Percentiles rank a stretch among this genome's conserved stretches.
Evolutionary conservation across 2,113 vertebrate species (phyloP).

Genomic region (Peromyscus maniculatus): DNA sequence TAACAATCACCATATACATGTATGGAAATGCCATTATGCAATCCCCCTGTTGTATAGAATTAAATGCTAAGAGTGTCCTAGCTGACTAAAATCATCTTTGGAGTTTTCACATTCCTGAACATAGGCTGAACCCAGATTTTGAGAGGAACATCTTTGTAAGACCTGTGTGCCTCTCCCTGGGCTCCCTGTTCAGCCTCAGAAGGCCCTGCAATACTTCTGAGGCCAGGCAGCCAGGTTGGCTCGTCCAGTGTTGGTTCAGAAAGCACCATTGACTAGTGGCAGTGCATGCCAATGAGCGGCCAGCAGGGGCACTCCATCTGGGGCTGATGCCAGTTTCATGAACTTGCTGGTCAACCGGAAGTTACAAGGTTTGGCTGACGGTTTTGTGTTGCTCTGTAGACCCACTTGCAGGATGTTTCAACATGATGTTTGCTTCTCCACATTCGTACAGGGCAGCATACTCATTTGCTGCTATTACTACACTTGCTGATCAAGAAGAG

Average conservation of each 20-base stretch:
- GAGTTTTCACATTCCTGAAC: not conserved
- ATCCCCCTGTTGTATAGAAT: not conserved
- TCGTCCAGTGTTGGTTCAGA: not conserved
- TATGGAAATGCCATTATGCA: not conserved
- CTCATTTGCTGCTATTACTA: not conserved
- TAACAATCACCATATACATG: not conserved
- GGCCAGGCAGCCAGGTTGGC: not conserved
- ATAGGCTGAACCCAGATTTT: not conserved
- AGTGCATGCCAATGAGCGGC: fast-evolving
- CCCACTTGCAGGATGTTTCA: not conserved
- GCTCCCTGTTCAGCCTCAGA: not conserved
- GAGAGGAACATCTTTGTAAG: not conserved
- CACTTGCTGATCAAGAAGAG: not conserved
- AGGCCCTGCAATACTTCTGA: fast-evolving
- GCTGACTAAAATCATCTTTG: not conserved
- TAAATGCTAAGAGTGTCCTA: not conserved
- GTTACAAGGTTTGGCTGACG: not conserved
- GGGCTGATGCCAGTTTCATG: not conserved
- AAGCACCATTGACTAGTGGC: not conserved
- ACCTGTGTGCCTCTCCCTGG: not conserved
- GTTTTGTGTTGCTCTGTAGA: not conserved
- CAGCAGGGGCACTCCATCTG: fast-evolving
- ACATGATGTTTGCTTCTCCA: not conserved
- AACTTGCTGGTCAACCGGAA: not conserved
- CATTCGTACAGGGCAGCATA: not conserved